phyloP scores from a whole-genome alignment of 2,888 invertebrate genomes.

The Phyllotreta striolata region DNA sequence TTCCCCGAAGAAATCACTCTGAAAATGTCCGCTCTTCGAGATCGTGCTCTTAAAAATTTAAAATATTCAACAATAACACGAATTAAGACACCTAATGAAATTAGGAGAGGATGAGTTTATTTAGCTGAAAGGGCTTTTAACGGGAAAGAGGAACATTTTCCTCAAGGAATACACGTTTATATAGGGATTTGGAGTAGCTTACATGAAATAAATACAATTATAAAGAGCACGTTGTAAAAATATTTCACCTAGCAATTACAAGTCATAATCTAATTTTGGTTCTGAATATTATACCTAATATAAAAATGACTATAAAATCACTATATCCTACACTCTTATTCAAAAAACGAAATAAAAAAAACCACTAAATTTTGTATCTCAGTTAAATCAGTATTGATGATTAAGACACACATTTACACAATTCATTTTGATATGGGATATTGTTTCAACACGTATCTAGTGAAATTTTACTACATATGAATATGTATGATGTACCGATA shows the following conservation, averaged over 20 bases:
- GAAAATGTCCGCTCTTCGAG: no score
- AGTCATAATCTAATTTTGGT: slow-evolving; percentile 40
- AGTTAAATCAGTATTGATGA: slow-evolving; percentile 26
- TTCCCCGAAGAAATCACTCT: no score
- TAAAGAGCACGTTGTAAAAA: no score
- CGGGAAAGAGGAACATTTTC: no score
- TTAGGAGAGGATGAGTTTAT: no score
- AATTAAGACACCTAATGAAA: no score
- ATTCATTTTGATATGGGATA: slow-evolving; percentile 27
- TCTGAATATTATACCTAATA: slow-evolving; percentile 50
- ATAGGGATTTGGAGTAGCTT: no score
- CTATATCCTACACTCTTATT: slow-evolving; percentile 48
- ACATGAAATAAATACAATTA: no score
- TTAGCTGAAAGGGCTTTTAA: no score
- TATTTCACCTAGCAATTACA: slow-evolving; percentile 9
- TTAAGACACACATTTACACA: slow-evolving; percentile 48
- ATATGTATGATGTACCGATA: neutral
- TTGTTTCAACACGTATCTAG: neutral
- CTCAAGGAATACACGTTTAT: no score
- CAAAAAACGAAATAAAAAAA: slow-evolving; percentile 42
- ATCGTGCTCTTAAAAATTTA: no score
- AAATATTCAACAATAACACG: no score
- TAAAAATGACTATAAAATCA: slow-evolving; percentile 56
- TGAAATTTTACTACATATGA: neutral
- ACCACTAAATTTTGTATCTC: slow-evolving; percentile 23